Percentiles rank a stretch among this genome's conserved stretches.
phyloP scores from a whole-genome alignment of 2,888 invertebrate genomes.

The Flexamia atlantica region DNA sequence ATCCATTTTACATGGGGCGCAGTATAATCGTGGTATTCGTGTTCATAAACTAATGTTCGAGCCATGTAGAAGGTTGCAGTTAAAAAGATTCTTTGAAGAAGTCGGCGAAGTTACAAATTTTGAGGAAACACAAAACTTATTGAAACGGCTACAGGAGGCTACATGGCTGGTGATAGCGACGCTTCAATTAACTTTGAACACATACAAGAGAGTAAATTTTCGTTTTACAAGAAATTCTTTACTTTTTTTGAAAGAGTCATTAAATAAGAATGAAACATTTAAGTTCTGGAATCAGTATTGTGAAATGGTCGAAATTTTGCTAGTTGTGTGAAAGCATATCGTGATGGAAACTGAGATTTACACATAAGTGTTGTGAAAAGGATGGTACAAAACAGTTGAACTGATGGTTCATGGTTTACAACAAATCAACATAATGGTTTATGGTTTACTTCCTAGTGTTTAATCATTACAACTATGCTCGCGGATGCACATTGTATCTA shows the following conservation, averaged over 20 bases:
- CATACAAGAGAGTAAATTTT: neutral
- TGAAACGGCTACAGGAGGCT: neutral
- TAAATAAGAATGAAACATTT: neutral
- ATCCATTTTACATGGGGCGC: neutral
- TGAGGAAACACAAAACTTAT: neutral
- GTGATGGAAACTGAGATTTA: neutral
- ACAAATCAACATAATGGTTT: too few relatives aligned
- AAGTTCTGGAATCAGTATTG: neutral
- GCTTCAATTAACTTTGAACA: neutral
- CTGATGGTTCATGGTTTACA: too few relatives aligned
- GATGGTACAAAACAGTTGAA: too few relatives aligned
- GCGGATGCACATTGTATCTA: neutral
- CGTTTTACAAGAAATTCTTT: neutral
- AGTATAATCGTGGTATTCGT: neutral
- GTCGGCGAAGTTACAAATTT: neutral
- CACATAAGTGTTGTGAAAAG: neutral
- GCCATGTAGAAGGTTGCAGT: neutral
- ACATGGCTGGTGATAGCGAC: neutral
- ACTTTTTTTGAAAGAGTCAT: neutral
- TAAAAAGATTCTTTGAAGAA: neutral
- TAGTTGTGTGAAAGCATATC: neutral
- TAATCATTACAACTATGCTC: constrained; percentile 3
- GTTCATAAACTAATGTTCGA: neutral
- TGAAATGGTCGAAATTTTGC: neutral
- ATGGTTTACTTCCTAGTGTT: neutral